Percentiles rank a stretch among this genome's conserved stretches.
Evolutionary conservation across 2,113 vertebrate species (phyloP).

Genomic region (Benitochromis conjunctus): DNA sequence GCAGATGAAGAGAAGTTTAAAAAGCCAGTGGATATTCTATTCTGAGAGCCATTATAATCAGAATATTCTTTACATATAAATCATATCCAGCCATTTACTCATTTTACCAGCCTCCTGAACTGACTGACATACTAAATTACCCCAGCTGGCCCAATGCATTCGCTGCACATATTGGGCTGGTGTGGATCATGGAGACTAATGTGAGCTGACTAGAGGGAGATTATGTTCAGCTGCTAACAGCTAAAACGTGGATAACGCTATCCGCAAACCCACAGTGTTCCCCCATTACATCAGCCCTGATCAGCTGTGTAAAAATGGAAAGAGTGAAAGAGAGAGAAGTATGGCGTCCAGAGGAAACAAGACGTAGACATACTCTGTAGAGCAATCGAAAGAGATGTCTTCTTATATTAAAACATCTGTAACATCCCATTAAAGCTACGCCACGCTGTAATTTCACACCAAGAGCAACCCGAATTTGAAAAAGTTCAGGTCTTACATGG

Average conservation of each 20-base stretch:
- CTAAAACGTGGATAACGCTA: conserved; percentile 62
- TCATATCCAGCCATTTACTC: conserved; percentile 69
- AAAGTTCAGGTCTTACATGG: conserved; percentile 15
- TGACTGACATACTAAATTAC: conserved; percentile 72
- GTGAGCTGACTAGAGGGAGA: conserved; percentile 72
- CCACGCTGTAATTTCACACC: conserved; percentile 26
- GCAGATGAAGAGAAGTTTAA: conserved; percentile 61
- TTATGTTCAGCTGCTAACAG: conserved; percentile 71
- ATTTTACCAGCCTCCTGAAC: conserved; percentile 64
- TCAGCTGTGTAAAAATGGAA: conserved; percentile 46
- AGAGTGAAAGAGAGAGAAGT: background rate
- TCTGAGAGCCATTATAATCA: conserved; percentile 63
- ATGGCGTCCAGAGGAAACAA: background rate
- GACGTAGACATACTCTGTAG: background rate
- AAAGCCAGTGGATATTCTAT: conserved; percentile 60
- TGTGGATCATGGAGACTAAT: conserved; percentile 71
- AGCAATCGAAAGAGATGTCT: background rate
- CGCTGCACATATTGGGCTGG: conserved; percentile 66
- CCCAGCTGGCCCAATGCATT: conserved; percentile 67
- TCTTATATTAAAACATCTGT: background rate
- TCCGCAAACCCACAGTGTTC: conserved; percentile 50
- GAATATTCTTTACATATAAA: conserved; percentile 71
- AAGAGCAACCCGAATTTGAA: conserved; percentile 31
- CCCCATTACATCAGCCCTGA: conserved; percentile 58
- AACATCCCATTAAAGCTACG: background rate